These are phyloP conservation scores for Aphaenogaster rudis DNA, from an alignment of 1,140 invertebrate species.

Conservation along the genomic window DNA sequence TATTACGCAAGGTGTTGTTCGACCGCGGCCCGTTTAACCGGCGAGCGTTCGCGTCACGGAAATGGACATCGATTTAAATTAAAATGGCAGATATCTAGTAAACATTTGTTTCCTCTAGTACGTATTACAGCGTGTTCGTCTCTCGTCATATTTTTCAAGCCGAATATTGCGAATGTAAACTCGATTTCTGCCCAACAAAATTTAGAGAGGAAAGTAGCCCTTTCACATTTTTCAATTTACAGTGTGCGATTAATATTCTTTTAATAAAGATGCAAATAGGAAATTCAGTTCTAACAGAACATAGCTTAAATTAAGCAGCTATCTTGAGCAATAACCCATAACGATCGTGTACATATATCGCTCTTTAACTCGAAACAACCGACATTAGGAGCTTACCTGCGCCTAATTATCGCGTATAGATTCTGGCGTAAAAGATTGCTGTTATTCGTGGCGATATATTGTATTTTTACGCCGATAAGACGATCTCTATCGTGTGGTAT, in stretches of 20 bases:
- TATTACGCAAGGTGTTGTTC: slow-evolving; percentile 80
- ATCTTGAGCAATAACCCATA: not conserved
- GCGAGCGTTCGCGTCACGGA: slow-evolving; percentile 38
- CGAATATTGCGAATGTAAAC: not conserved
- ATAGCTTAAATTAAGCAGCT: not conserved
- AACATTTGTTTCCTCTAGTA: not conserved
- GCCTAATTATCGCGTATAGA: not conserved
- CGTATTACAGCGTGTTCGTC: not conserved
- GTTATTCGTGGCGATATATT: slow-evolving; percentile 39
- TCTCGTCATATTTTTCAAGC: not conserved
- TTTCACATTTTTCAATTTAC: not conserved
- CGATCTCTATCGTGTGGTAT: slow-evolving; percentile 1
- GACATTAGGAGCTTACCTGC: not conserved
- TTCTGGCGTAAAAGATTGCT: slow-evolving; percentile 20
- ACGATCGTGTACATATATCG: not conserved
- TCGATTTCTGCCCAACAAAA: not conserved
- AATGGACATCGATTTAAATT: slow-evolving; percentile 42
- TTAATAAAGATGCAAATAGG: not conserved
- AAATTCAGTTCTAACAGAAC: not conserved
- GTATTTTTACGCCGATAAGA: not conserved
- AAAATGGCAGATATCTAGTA: not conserved
- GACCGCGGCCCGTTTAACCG: slow-evolving; percentile 54
- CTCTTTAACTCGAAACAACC: not conserved
- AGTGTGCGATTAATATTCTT: not conserved
- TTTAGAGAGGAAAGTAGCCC: not conserved